A percentile compares a stretch with the other conserved stretches of the same genome.
Conservation (phyloP, 2,888 invertebrate species). For the Drosophila antonietae region DNA sequence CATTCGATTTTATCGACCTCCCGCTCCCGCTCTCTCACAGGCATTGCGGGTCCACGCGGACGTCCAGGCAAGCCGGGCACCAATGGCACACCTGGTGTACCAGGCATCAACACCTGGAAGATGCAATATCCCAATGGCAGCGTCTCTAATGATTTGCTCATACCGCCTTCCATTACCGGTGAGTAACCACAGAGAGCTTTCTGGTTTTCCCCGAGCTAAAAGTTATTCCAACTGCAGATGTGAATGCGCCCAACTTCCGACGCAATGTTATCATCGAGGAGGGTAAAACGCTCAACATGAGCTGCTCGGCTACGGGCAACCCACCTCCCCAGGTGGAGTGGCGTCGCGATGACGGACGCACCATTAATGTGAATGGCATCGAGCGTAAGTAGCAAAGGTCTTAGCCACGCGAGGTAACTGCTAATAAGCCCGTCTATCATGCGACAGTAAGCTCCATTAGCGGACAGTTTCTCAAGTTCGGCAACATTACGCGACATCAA, state of each 20-base stretch:
- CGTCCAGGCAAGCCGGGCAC: conserved; percentile 90
- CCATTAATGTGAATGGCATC: conserved; percentile 88
- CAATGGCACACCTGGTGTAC: conserved; percentile 91
- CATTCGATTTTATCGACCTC: background rate
- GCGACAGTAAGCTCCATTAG: conserved; percentile 89
- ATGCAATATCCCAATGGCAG: conserved; percentile 87
- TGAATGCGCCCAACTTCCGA: conserved; percentile 79
- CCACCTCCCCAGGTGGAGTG: conserved; percentile 92
- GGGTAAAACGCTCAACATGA: conserved; percentile 92
- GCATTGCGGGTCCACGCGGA: conserved; percentile 88
- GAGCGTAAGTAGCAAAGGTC: conserved; percentile 85
- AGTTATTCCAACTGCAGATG: conserved; percentile 56
- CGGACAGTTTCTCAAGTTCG: conserved; percentile 92
- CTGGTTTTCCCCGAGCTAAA: background rate
- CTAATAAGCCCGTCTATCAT: conserved; percentile 28
- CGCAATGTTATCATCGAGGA: conserved; percentile 91
- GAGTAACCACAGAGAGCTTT: conserved; percentile 35
- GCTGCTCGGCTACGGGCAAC: conserved; percentile 91
- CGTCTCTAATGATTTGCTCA: conserved; percentile 88
- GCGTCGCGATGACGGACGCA: conserved; percentile 88
- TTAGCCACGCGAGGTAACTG: background rate
- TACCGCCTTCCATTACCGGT: conserved; percentile 94
- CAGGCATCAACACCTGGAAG: conserved; percentile 92
- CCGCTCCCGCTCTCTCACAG: conserved; percentile 41
- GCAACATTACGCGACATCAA: conserved; percentile 89